phyloP scores from a whole-genome alignment of 2,113 vertebrate species.

The Kobus ellipsiprymnus region DNA sequence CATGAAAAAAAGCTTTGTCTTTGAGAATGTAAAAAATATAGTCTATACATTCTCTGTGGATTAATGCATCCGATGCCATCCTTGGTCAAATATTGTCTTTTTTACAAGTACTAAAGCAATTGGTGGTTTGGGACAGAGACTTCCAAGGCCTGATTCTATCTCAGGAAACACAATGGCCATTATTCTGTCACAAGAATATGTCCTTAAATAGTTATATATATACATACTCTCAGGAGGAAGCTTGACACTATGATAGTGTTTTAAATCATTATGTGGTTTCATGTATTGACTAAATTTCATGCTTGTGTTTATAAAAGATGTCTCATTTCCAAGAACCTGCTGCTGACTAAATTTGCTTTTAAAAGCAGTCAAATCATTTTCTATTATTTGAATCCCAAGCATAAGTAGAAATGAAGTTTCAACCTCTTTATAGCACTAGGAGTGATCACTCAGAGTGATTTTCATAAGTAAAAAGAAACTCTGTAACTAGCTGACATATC shows the following conservation, averaged over 20 bases:
- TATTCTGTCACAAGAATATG: not conserved
- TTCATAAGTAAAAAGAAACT: not conserved
- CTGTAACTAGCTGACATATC: not conserved
- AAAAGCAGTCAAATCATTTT: not conserved
- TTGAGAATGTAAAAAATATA: not conserved
- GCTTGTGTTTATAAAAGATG: not conserved
- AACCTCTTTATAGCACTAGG: not conserved
- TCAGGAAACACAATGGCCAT: slow-evolving; percentile 1
- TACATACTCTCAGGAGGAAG: not conserved
- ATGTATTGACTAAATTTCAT: not conserved
- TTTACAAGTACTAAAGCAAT: not conserved
- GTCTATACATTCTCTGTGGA: not conserved
- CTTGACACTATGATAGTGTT: not conserved
- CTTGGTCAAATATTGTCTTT: not conserved
- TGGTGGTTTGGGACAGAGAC: not conserved
- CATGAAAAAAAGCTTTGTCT: not conserved
- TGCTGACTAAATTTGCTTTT: not conserved
- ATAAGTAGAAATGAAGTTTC: not conserved
- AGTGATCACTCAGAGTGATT: not conserved
- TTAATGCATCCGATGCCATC: not conserved
- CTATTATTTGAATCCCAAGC: not conserved
- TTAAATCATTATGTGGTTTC: slow-evolving; percentile 8
- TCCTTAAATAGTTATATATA: not conserved
- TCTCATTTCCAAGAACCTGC: not conserved
- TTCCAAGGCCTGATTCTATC: not conserved